Evolutionary conservation across 2,797 vertebrate species (phyloP).

Genomic region (Tangara arthus): DNA sequence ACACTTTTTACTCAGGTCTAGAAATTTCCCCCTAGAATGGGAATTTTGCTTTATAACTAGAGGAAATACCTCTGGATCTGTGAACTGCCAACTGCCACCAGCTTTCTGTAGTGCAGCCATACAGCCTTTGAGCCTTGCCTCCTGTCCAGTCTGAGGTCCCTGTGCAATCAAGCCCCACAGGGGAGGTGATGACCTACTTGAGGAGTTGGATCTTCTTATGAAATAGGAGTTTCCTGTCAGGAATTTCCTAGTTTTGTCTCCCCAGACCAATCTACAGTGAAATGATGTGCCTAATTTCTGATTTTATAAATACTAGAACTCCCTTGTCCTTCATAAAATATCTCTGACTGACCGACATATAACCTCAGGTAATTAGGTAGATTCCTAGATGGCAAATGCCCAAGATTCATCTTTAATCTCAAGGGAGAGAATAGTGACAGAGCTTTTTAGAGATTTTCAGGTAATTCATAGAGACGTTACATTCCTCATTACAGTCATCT

Average conservation of each 20-base stretch:
- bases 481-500: constrained; percentile 7
- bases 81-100: not conserved
- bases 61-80: not conserved
- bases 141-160: not conserved
- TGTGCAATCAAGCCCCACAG: not conserved
- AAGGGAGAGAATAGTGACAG: not conserved
- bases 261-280: not conserved
- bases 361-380: constrained; percentile 31
- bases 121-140: not conserved
- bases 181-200: not conserved
- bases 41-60: not conserved
- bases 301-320: not conserved
- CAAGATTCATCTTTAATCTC: not conserved
- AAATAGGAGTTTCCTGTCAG: not conserved
- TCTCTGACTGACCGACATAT: not conserved
- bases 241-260: not conserved
- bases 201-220: not conserved
- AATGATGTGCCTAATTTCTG: not conserved
- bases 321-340: not conserved
- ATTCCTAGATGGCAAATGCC: not conserved
- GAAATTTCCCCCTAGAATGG: not conserved
- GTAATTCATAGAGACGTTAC: constrained; percentile 34
- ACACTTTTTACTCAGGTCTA: not conserved
- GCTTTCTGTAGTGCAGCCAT: not conserved
- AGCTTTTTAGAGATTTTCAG: constrained; percentile 35